Percentiles rank a stretch among this genome's conserved stretches.
Evolutionary conservation across 2,797 vertebrate genomes (phyloP).

Genomic region (Pachyuromys duprasi): DNA sequence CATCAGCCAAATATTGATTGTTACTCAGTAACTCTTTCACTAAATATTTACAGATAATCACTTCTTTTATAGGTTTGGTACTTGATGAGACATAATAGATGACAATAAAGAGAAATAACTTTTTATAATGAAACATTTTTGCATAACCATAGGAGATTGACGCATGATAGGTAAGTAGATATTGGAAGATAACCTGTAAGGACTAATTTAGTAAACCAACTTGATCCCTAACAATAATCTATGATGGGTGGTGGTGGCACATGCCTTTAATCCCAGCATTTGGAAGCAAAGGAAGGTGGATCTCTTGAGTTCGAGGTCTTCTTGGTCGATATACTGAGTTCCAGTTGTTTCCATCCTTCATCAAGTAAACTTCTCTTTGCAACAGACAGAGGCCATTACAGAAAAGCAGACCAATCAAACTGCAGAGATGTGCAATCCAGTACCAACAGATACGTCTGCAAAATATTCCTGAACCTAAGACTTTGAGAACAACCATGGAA

Average conservation of each 20-base stretch:
- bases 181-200: not conserved
- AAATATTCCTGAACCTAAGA: not conserved
- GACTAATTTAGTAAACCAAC: not conserved
- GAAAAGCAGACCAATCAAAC: not conserved
- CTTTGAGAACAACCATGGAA: not conserved
- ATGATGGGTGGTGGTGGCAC: no score
- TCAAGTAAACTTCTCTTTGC: not conserved
- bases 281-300: no score
- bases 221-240: not conserved
- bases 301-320: no score
- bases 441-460: not conserved
- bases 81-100: not conserved
- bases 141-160: not conserved
- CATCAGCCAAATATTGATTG: not conserved
- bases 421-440: not conserved
- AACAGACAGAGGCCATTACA: not conserved
- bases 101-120: not conserved
- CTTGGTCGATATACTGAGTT: no score
- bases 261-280: no score
- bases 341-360: not conserved
- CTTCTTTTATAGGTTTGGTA: not conserved
- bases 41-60: constrained; percentile 10
- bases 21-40: not conserved
- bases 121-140: not conserved
- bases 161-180: not conserved